Base-by-base conservation (phyloP, 1,140 invertebrate genomes). In the Calephelis nemesis region DNA sequence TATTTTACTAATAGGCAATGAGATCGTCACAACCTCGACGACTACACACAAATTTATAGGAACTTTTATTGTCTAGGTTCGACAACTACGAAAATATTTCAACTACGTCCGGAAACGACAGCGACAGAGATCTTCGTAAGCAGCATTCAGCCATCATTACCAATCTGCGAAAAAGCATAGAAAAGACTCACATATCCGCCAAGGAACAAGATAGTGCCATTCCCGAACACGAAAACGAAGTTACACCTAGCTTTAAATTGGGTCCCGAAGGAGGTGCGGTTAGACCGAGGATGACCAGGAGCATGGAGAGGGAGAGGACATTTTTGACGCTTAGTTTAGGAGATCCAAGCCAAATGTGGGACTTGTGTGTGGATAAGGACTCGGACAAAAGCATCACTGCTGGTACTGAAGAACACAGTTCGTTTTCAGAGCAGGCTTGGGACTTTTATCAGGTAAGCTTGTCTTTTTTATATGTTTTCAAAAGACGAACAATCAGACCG, bases 401-500 rank as follows among this genome's bases (percentile, higher is more conserved):
- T n/a, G 90, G 93, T 47, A 94, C 93, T 1, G 95, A 95, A 83
- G 94, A 95, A 74, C 94, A 95, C 76, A 97, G 95, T 85, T 97
- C 96, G 47, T 95, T 97, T 78, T 98, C 96, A 3, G 97, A 98
- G 87, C 95, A 96, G 79, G 97, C 95, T 49, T 96, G 96, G 96
- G 96, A 96, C 85, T 96, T 95, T 83, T 96, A 96, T 92, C 95
- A 96, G 93, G 95, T 95, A 79, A 79, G 76, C 50, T 66, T 7
- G 0, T 9, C 8, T 13, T 19, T 5, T 62, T 62, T 19, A n/a
- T 19, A 19, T 19, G 12, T 9, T 40, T 5, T 0, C 7, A 40
- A 62, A 2, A 40, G 7, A 39, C 1, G 10, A 30, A 9, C 42
- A 45, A 45, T 7, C 42, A 45, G 42, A 45, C 8, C 0, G 42